Percentiles rank a stretch among this genome's conserved stretches.
phyloP scores from a whole-genome alignment of 1,140 invertebrate species.

The Trachymyrmex cornetzi region DNA sequence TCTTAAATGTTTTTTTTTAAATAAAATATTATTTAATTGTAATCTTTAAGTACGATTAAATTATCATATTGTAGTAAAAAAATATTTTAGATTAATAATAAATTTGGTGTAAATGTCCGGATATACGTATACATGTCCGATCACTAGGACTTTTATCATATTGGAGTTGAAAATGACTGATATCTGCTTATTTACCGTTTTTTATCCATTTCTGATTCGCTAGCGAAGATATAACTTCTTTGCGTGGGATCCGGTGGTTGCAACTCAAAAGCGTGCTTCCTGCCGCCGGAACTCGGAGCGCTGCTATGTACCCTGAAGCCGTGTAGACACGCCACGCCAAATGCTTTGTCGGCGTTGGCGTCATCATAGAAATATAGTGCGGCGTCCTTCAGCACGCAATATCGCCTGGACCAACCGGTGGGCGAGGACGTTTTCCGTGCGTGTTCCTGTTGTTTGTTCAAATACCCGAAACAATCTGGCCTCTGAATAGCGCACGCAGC shows the following conservation, averaged over 20 bases:
- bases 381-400: constrained; percentile 98
- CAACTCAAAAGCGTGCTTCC: constrained; percentile 96
- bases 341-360: constrained; percentile 93
- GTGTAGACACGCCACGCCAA: constrained; percentile 97
- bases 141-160: too few species aligned
- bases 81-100: too few species aligned
- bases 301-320: constrained; percentile 96
- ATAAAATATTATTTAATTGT: too few species aligned
- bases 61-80: too few species aligned
- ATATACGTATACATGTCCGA: too few species aligned
- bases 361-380: constrained; percentile 98
- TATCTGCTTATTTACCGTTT: constrained; percentile 91
- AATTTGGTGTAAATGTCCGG: too few species aligned
- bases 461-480: constrained; percentile 96
- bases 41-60: too few species aligned
- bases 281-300: constrained; percentile 90
- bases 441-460: constrained; percentile 92
- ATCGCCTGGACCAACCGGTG: constrained; percentile 93
- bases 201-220: constrained; percentile 97
- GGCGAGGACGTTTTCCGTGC: constrained; percentile 90
- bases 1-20: too few species aligned
- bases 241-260: constrained; percentile 95
- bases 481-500: constrained; percentile 91
- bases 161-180: not conserved
- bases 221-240: constrained; percentile 96